Conservation (phyloP, 1,140 invertebrate species). For the Antheraea mylitta region DNA sequence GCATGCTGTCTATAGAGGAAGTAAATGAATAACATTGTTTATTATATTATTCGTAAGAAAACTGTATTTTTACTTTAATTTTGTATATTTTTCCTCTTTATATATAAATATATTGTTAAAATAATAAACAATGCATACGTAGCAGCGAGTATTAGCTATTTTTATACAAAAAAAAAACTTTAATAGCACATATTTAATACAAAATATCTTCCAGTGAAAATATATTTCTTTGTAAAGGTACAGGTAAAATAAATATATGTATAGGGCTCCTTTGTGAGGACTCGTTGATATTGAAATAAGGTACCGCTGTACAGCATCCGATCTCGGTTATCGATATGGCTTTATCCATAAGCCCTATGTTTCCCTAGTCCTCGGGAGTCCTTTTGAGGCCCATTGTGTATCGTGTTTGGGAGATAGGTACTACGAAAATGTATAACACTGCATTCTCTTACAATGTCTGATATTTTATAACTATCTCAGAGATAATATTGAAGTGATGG, state of each 20-base stretch:
- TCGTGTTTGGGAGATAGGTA: neutral
- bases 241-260: constrained; percentile 43
- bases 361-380: constrained; percentile 20
- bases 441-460: neutral
- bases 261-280: constrained; percentile 45
- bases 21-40: no score
- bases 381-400: neutral
- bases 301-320: constrained; percentile 30
- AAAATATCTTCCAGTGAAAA: constrained; percentile 11
- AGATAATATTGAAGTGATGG: no score
- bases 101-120: no score
- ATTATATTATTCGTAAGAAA: no score
- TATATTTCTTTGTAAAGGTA: constrained; percentile 29
- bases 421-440: neutral
- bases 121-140: no score
- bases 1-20: no score
- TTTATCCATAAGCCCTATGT: constrained; percentile 31
- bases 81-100: no score
- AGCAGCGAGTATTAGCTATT: neutral
- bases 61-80: no score
- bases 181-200: neutral
- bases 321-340: constrained; percentile 33
- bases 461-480: neutral
- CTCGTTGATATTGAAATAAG: constrained; percentile 68
- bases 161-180: no score